Base-by-base conservation (phyloP, 2,888 invertebrate genomes). In the Griposia aprilina region DNA sequence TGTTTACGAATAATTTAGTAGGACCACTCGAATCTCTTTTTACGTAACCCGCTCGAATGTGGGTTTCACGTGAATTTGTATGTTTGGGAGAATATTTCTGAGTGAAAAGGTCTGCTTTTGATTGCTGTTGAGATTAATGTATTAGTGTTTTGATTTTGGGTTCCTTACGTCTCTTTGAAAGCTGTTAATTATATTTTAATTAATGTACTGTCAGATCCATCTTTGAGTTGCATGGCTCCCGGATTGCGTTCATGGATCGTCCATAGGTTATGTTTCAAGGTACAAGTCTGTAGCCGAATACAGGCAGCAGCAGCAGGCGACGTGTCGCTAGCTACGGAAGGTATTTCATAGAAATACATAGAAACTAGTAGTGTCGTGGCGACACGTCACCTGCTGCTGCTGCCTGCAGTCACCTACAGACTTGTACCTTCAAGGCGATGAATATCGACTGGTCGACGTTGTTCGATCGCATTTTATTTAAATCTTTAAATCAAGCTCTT, bases 1-100 rank as follows among this genome's bases (percentile, higher is more conserved):
- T 86, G 87, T 87, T 83, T 81, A 76, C 74, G 80, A 83, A 86
- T 88, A 80, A 88, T 84, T 85, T 73, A 85, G 78, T 52, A 65
- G 79, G 68, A 78, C 83, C 78, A 76, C 74, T 80, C 72, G 69
- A 60, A 68, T 81, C 70, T 78, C 30, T 81, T 85, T 82, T 76
- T 73, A 73, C 78, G 78, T 68, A 76, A 79, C 77, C 60, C 57
- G 17, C 65, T 52, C 50, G 50, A 67, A 65, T 82, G 67, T 55
- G 62, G 48, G 76, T 65, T 68, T 76, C 84, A 68, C 52, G 76
- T 80, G 84, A 45, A 69, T 84, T 78, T 50, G 71, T 82, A 23
- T 62, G 62, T 72, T 74, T 36, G n/a, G 6, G 6, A 23, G 41
- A 57, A 69, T 72, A 66, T 63, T 68, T 80, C 67, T 67, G 70